Base-by-base conservation (phyloP, 37 sponge, comb jelly and placozoan species). In the Ianthella basta region DNA sequence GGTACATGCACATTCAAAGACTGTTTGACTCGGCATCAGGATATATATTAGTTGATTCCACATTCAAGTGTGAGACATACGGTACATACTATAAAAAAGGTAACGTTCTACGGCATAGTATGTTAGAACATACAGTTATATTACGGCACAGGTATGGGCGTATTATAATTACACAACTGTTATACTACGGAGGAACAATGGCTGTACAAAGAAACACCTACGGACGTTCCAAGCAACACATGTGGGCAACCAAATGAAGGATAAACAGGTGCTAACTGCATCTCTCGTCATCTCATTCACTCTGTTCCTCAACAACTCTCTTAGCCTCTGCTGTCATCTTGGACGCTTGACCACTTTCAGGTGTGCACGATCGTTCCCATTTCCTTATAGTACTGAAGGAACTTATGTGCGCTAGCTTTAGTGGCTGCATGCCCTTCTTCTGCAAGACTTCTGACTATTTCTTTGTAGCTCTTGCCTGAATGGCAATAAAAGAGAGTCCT, bases 381-480 rank as follows among this genome's bases (percentile, higher is more conserved):
- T 61, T 4, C 64, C 14, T 61, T 5, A 61, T 61, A 61, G 10
- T 12, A 27, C 29, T 61, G 64, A 12, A 61, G 4, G 64, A 61
- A 61, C 10, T 61, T 61, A 12, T 61, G 10, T 27, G 10, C 64
- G 24, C 64, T 12, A 61, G 29, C 29, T 61, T 61, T 61, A 61
- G 64, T 13, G 29, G 64, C 10, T 61, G 29, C 64, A 10, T 61
- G 64, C 4, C 29, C 64, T 12, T 61, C 64, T 61, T n/a, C 64
- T 10, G 64, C 64, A 4, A 61, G 29, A 61, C 64, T 29, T 61
- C 10, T 4, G 4, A 61, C 29, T 6, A 61, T 61, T 10, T 10
- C 64, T 61, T 61, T 4, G 29, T 61, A 61, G 64, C 64, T 29
- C 64, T 61, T 61, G 27, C 64, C 64, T 10, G 64, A 61, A n/a